Percentiles rank a stretch among this genome's conserved stretches.
These are phyloP conservation scores for Coracopsis vasa DNA, from an alignment of 2,113 vertebrate species.

Conservation along the genomic window DNA sequence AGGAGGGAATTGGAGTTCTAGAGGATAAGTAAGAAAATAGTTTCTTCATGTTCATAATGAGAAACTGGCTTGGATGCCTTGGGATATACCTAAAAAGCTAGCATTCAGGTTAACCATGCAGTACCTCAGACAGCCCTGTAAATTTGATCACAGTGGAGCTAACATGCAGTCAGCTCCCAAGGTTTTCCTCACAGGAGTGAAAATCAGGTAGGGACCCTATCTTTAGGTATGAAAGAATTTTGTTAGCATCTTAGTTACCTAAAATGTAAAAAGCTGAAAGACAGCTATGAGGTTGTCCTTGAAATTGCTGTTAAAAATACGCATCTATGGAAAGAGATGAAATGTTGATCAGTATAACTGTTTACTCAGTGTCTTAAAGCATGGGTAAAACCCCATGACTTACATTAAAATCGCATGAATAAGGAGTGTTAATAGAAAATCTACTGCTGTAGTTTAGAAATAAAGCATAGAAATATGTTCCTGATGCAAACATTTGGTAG, in stretches of 20 bases:
- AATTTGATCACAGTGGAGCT: not conserved
- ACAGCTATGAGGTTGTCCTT: not conserved
- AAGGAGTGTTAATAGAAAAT: not conserved
- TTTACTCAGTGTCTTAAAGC: not conserved
- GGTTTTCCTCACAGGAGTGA: not conserved
- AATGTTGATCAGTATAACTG: not conserved
- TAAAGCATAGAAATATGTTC: not conserved
- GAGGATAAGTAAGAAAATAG: not conserved
- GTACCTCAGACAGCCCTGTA: not conserved
- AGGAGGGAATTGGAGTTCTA: not conserved
- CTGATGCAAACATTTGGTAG: not conserved
- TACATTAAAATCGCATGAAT: not conserved
- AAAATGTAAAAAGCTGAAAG: not conserved
- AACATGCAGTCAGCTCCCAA: not conserved
- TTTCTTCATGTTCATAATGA: not conserved
- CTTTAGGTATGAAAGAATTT: not conserved
- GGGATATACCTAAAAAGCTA: not conserved
- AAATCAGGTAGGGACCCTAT: not conserved
- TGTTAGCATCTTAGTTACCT: not conserved
- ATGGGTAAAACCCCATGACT: not conserved
- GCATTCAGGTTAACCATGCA: not conserved
- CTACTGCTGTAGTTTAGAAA: not conserved
- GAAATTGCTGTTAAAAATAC: not conserved
- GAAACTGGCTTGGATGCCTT: not conserved
- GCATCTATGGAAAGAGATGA: not conserved